A percentile compares a stretch with the other conserved stretches of the same genome.
Evolutionary conservation across 2,888 invertebrate species (phyloP).

Genomic region (Drepana falcataria): DNA sequence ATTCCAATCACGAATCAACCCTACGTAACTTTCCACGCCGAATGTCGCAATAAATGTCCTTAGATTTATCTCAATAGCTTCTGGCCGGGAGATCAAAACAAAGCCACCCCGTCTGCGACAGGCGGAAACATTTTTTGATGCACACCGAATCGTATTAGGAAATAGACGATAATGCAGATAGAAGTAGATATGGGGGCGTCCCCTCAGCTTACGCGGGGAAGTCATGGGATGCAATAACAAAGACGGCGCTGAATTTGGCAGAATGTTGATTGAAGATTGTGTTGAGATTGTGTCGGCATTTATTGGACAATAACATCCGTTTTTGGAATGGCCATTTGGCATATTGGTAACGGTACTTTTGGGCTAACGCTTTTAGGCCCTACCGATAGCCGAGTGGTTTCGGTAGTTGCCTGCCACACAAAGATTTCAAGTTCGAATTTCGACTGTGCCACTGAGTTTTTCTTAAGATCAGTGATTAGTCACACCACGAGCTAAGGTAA

Average conservation of each 20-base stretch:
- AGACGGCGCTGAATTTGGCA: not conserved
- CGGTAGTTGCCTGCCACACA: no score
- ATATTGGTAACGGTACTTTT: no score
- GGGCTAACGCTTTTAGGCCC: no score
- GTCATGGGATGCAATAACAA: conserved; percentile 6
- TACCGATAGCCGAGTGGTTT: no score
- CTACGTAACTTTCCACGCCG: not conserved
- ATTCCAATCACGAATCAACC: no score
- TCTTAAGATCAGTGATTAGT: no score
- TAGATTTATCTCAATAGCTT: conserved; percentile 37
- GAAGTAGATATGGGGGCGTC: conserved; percentile 20
- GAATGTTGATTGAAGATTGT: not conserved
- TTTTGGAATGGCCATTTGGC: not conserved
- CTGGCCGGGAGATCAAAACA: conserved; percentile 36
- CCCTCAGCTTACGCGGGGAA: conserved; percentile 11
- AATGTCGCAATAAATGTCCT: conserved; percentile 11
- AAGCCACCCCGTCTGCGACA: conserved; percentile 10
- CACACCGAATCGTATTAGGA: conserved; percentile 44
- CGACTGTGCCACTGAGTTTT: no score
- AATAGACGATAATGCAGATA: conserved; percentile 21
- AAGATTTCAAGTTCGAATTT: no score
- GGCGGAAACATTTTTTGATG: conserved; percentile 45
- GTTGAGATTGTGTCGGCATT: not conserved
- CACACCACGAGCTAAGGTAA: no score
- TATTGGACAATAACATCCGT: not conserved